These are phyloP conservation scores for Leucoptera coffeella DNA, from an alignment of 2,888 invertebrate genomes.

Conservation along the genomic window DNA sequence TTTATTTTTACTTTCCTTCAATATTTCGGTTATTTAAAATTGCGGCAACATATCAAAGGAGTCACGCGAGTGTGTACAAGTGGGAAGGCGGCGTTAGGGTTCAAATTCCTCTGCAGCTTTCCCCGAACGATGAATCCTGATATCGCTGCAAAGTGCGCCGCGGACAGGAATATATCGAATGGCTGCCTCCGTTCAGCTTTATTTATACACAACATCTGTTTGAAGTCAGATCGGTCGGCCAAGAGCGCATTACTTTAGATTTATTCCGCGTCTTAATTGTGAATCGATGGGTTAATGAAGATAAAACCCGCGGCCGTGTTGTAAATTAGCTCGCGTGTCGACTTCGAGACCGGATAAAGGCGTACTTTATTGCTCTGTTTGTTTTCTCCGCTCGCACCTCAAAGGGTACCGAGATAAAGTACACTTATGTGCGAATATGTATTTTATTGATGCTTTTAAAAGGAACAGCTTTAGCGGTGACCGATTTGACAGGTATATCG, in stretches of 20 bases:
- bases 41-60: too few species aligned
- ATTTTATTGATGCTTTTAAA: slow-evolving; percentile 27
- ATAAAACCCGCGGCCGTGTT: slow-evolving; percentile 52
- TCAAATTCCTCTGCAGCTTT: too few species aligned
- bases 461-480: too few species aligned
- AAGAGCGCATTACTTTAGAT: slow-evolving; percentile 50
- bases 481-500: too few species aligned
- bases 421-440: slow-evolving; percentile 30
- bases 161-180: slow-evolving; percentile 52
- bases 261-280: slow-evolving; percentile 54
- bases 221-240: slow-evolving; percentile 40
- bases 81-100: too few species aligned
- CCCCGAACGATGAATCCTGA: too few species aligned
- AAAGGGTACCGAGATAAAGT: slow-evolving; percentile 46
- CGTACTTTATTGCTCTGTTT: slow-evolving; percentile 52
- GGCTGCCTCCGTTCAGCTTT: slow-evolving; percentile 51
- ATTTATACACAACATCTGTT: slow-evolving; percentile 54
- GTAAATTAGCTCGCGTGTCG: slow-evolving; percentile 55
- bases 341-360: slow-evolving; percentile 49
- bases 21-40: too few species aligned
- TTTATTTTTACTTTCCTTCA: too few species aligned
- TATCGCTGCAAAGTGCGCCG: slow-evolving; percentile 52
- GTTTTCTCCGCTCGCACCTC: slow-evolving; percentile 48
- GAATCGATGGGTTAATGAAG: slow-evolving; percentile 56
- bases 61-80: too few species aligned